phyloP scores from a whole-genome alignment of 2,797 vertebrate species.

The Leucoraja ocellata region DNA sequence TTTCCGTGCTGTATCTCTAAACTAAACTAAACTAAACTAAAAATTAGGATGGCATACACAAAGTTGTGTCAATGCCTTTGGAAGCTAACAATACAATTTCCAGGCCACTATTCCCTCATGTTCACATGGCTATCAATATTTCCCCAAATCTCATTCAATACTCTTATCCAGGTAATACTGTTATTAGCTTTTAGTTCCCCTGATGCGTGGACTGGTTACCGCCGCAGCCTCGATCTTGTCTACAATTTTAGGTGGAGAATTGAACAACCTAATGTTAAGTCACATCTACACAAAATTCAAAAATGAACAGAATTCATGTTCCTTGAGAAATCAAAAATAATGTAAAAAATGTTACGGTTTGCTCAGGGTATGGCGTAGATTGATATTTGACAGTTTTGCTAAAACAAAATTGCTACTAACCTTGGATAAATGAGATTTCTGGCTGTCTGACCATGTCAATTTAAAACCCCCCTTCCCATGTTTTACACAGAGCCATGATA shows the following conservation, averaged over 20 bases:
- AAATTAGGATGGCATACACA: too few species aligned
- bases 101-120: too few species aligned
- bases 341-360: not conserved
- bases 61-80: too few species aligned
- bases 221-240: too few species aligned
- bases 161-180: not conserved
- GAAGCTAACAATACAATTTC: too few species aligned
- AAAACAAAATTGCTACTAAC: not conserved
- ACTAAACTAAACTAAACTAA: too few species aligned
- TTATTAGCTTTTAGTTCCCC: too few species aligned
- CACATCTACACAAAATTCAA: not conserved
- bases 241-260: too few species aligned
- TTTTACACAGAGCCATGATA: not conserved
- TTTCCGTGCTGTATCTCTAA: too few species aligned
- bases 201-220: too few species aligned
- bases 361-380: too few species aligned
- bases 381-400: too few species aligned
- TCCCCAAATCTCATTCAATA: not conserved
- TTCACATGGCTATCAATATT: not conserved
- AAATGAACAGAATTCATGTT: not conserved
- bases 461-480: not conserved
- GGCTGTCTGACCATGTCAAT: not conserved
- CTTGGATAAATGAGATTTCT: not conserved
- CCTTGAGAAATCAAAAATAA: not conserved
- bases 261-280: not conserved